Evolutionary conservation across 2,888 invertebrate species (phyloP).

Genomic region (Eretmocerus hayati): DNA sequence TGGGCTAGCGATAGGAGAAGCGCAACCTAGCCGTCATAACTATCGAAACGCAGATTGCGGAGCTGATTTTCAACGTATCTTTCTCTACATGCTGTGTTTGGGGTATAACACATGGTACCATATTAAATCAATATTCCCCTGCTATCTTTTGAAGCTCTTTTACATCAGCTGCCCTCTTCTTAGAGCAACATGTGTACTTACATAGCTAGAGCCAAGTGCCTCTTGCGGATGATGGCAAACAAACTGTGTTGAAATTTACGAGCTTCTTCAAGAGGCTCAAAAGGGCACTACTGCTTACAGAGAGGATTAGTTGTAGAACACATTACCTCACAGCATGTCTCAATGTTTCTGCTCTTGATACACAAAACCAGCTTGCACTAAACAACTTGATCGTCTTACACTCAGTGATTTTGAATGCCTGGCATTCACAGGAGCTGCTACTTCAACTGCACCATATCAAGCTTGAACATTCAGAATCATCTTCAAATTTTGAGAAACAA

Average conservation of each 20-base stretch:
- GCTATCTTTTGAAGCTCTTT: too few species aligned
- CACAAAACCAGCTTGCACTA: constrained; percentile 11
- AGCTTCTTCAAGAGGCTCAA: too few species aligned
- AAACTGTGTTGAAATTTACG: too few species aligned
- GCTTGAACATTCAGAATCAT: constrained; percentile 43
- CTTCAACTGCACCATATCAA: constrained; percentile 31
- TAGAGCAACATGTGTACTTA: too few species aligned
- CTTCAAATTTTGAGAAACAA: constrained; percentile 38
- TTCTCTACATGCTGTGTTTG: too few species aligned
- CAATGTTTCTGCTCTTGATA: constrained; percentile 3
- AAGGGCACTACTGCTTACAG: neutral
- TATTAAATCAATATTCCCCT: too few species aligned
- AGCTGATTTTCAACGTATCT: constrained; percentile 16
- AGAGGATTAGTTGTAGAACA: neutral
- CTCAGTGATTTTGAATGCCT: constrained; percentile 1
- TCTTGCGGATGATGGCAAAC: too few species aligned
- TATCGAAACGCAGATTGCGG: constrained; percentile 29
- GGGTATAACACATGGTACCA: too few species aligned
- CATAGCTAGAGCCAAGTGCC: too few species aligned
- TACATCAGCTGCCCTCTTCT: too few species aligned
- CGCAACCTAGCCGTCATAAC: constrained; percentile 31
- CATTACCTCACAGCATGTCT: neutral
- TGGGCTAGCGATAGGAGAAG: constrained; percentile 37
- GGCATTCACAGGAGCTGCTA: neutral
- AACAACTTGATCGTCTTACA: constrained; percentile 15